These are phyloP conservation scores for Hydraecia micacea DNA, from an alignment of 2,888 invertebrate species.

Conservation along the genomic window DNA sequence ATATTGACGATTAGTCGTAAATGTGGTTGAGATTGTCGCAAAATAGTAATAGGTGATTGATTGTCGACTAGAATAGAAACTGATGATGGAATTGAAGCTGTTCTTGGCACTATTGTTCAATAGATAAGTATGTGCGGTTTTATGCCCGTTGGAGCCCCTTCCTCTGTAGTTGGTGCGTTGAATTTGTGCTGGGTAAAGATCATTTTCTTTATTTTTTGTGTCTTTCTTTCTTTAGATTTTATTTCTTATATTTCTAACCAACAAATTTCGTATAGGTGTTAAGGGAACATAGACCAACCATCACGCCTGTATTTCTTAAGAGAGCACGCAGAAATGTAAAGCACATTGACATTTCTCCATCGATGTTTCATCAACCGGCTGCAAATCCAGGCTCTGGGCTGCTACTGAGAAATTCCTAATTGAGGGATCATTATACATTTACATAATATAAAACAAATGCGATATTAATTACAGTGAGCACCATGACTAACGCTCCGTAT, in stretches of 20 bases:
- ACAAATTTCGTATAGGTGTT: too few relatives aligned
- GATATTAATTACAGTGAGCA: constrained; percentile 54
- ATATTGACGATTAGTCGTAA: constrained; percentile 24
- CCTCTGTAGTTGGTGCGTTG: too few relatives aligned
- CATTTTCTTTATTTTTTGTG: neutral
- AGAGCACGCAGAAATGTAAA: neutral
- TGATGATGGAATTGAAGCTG: neutral
- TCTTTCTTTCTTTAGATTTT: neutral
- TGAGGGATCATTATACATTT: neutral
- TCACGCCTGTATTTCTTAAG: neutral
- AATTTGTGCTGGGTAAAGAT: too few relatives aligned
- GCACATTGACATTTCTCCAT: neutral
- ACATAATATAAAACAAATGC: constrained; percentile 41
- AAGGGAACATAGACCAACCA: neutral
- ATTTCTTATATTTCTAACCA: neutral
- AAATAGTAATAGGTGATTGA: neutral
- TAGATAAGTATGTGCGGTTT: neutral
- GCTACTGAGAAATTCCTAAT: constrained; percentile 19
- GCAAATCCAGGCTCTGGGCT: neutral
- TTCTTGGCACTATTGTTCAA: neutral
- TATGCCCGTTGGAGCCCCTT: neutral
- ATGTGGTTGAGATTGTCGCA: neutral
- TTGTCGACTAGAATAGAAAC: neutral
- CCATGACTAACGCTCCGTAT: constrained; percentile 44
- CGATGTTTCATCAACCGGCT: neutral